A percentile compares a stretch with the other conserved stretches of the same genome.
phyloP scores from a whole-genome alignment of 1,140 invertebrate genomes.

The Zophobas morio region DNA sequence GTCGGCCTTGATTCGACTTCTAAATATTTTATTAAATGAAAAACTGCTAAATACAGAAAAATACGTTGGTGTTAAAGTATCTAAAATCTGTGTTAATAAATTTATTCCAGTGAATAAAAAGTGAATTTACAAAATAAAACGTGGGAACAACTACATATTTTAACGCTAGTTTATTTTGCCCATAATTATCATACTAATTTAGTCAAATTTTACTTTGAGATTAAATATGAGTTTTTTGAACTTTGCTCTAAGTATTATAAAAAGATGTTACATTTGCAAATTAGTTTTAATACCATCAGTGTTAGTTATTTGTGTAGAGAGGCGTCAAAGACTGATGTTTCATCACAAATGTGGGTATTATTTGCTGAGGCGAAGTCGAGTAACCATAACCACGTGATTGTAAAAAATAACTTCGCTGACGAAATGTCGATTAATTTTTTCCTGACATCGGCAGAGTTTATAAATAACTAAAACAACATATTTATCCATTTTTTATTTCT shows the following conservation, averaged over 20 bases:
- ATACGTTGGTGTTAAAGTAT: slow-evolving; percentile 18
- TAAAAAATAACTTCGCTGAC: no score
- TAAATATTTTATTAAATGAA: slow-evolving; percentile 40
- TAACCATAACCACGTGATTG: no score
- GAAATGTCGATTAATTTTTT: no score
- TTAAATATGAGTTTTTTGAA: slow-evolving; percentile 4
- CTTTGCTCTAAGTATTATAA: not conserved
- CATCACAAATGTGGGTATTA: no score
- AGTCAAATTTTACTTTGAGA: not conserved
- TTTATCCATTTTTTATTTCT: no score
- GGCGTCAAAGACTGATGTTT: no score
- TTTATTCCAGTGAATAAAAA: slow-evolving; percentile 26
- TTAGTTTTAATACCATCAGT: no score
- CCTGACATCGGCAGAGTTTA: no score
- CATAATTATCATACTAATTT: slow-evolving; percentile 34
- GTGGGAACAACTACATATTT: slow-evolving; percentile 33
- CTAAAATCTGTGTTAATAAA: slow-evolving; percentile 32
- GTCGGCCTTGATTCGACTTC: not conserved
- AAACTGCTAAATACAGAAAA: slow-evolving; percentile 41
- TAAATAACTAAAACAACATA: no score
- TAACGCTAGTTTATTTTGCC: slow-evolving; percentile 14
- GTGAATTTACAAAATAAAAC: slow-evolving; percentile 26
- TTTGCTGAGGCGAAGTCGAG: no score
- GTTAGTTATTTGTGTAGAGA: no score
- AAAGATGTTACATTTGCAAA: not conserved